A percentile compares a stretch with the other conserved stretches of the same genome.
These are phyloP conservation scores for Drosophila niveifrons DNA, from an alignment of 2,888 invertebrate species.

Conservation along the genomic window DNA sequence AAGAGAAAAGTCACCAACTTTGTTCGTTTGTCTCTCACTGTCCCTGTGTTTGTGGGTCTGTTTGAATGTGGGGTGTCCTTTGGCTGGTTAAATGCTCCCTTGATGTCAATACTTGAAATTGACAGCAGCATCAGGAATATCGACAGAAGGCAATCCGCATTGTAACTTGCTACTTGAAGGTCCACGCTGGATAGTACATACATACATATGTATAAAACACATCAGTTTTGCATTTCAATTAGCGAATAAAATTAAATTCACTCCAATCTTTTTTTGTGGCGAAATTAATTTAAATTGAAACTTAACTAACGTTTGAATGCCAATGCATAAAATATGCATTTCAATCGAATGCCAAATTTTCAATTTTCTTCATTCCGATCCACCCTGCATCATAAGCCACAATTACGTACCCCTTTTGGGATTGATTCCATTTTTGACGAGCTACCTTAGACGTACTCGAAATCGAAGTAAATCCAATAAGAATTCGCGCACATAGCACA, in stretches of 20 bases:
- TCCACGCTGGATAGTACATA: constrained; percentile 10
- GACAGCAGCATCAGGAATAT: constrained; percentile 47
- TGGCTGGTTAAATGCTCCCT: constrained; percentile 71
- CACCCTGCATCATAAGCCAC: constrained; percentile 25
- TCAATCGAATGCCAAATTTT: background rate
- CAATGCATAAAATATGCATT: background rate
- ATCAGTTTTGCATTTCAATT: constrained; percentile 30
- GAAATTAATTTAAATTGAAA: constrained; percentile 34
- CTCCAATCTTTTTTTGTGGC: constrained; percentile 1
- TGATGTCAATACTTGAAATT: constrained; percentile 73
- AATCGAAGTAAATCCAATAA: constrained; percentile 40
- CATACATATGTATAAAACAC: background rate
- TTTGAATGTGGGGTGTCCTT: constrained; percentile 37
- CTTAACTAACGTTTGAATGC: background rate
- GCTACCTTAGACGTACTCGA: constrained; percentile 13
- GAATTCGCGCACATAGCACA: constrained; percentile 16
- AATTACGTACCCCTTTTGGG: background rate
- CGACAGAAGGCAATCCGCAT: constrained; percentile 20
- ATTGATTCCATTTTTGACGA: constrained; percentile 27
- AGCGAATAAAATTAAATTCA: constrained; percentile 16
- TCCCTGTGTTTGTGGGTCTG: constrained; percentile 3
- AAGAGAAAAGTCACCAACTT: constrained; percentile 58
- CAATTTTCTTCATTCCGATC: background rate
- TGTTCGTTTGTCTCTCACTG: constrained; percentile 16
- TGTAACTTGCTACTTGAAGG: constrained; percentile 14